Base-by-base conservation (phyloP, 1,140 invertebrate species). In the Temnothorax longispinosus region DNA sequence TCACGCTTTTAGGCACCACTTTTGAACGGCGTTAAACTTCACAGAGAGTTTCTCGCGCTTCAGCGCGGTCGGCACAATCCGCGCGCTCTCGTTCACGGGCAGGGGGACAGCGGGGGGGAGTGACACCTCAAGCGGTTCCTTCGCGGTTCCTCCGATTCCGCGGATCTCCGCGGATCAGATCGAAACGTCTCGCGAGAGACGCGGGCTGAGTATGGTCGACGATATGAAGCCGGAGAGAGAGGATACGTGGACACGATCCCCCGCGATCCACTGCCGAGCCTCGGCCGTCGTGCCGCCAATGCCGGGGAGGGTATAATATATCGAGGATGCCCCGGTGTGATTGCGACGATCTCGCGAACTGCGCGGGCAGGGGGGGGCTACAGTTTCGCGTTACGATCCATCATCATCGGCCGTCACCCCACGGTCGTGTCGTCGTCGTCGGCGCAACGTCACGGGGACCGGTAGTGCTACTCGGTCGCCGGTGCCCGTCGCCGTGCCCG, bases 1-100 rank as follows among this genome's bases (percentile, higher is more conserved):
- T 82, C 80, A 60, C 54, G 52, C 72, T 93, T 93, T 27, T 27
- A 94, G 94, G 94, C 94, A 94, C 93, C 93, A 90, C 90, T 78
- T 21, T 86, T 32, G 3, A 69, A 38, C 38, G 85, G 69, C 64
- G 27, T 38, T 47, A 38, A 77, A 67, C 75, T 86, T 56, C 32
- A 62, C 50, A 44, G 56, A 58, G 47, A 27, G n/a, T 80, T 86
- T 21, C 50, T 13, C 74, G 60, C 3, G 35, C 35, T 41, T 10
- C 3, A 65, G 35, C 60, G 27, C 27, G 27, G 27, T 27, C 27
- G 27, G 27, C 62, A 72, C 72, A 81, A 47, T 87, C 77, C 41
- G 65, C 64, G 78, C 64, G 64, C 13, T 32, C 80, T 27, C 27
- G 27, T 27, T 27, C 27, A 27, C 1, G 1, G 27, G 27, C 27